A percentile compares a stretch with the other conserved stretches of the same genome.
phyloP scores from a whole-genome alignment of 2,113 vertebrate genomes.

The Ia io region DNA sequence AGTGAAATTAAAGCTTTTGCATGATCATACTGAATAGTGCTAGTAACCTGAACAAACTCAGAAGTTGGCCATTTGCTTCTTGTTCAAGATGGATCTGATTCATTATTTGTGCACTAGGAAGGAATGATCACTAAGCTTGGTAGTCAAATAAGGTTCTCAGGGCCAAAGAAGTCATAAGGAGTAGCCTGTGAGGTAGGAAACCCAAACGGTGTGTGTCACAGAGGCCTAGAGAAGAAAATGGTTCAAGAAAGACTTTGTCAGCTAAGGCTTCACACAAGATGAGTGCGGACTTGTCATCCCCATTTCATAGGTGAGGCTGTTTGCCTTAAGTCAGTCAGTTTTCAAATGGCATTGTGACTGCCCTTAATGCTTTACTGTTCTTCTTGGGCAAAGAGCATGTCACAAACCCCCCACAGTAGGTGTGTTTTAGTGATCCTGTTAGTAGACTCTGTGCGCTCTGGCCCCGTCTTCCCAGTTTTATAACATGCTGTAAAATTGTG shows the following conservation, averaged over 20 bases:
- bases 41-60: neutral
- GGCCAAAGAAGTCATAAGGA: neutral
- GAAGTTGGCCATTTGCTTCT: neutral
- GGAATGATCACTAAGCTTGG: neutral
- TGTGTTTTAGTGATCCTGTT: neutral
- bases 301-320: neutral
- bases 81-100: neutral
- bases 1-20: neutral
- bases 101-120: neutral
- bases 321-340: neutral
- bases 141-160: neutral
- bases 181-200: neutral
- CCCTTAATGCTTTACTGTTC: neutral
- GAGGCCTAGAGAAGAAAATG: neutral
- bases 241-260: neutral
- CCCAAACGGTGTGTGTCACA: neutral
- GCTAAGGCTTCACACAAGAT: neutral
- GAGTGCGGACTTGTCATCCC: neutral
- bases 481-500: neutral
- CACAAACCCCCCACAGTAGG: fast-evolving
- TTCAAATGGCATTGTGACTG: neutral
- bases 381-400: neutral
- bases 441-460: neutral
- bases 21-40: neutral
- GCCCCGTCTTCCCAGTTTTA: neutral